Conservation (phyloP, 2,113 vertebrate genomes). For the Prunella himalayana region DNA sequence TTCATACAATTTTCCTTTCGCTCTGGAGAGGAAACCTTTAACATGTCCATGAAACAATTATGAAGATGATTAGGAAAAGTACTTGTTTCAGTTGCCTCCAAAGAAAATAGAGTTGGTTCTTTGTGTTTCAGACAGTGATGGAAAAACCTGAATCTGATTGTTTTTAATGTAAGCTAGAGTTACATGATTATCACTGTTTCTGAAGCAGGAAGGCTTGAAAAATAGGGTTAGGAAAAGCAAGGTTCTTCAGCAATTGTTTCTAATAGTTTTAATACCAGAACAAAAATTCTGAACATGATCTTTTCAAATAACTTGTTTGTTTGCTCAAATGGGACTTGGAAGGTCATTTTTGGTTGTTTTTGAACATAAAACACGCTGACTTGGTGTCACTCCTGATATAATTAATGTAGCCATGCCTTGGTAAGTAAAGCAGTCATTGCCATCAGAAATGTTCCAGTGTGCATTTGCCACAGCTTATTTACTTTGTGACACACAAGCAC, state of each 20-base stretch:
- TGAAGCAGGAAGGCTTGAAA: constrained; percentile 41
- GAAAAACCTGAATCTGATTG: constrained; percentile 35
- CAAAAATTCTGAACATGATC: background rate
- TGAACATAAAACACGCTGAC: background rate
- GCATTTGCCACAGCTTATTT: background rate
- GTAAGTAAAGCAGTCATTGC: background rate
- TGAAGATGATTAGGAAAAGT: constrained; percentile 45
- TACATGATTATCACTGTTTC: constrained; percentile 7
- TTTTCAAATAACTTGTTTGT: background rate
- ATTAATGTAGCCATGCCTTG: background rate
- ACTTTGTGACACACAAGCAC: constrained; percentile 7
- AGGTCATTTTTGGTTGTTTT: background rate
- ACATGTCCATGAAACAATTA: constrained; percentile 7
- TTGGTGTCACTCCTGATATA: background rate
- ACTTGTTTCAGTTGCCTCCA: constrained; percentile 58
- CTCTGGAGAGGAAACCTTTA: constrained; percentile 49
- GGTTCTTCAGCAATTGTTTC: background rate
- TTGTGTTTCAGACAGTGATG: constrained; percentile 41
- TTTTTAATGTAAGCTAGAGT: constrained; percentile 1
- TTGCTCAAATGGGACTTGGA: background rate
- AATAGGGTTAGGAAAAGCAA: background rate
- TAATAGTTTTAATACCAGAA: background rate
- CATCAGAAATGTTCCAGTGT: background rate
- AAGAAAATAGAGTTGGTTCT: constrained; percentile 55
- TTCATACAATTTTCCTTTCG: background rate